Evolutionary conservation across 2,888 invertebrate genomes (phyloP).

Genomic region (Corbicula japonica): DNA sequence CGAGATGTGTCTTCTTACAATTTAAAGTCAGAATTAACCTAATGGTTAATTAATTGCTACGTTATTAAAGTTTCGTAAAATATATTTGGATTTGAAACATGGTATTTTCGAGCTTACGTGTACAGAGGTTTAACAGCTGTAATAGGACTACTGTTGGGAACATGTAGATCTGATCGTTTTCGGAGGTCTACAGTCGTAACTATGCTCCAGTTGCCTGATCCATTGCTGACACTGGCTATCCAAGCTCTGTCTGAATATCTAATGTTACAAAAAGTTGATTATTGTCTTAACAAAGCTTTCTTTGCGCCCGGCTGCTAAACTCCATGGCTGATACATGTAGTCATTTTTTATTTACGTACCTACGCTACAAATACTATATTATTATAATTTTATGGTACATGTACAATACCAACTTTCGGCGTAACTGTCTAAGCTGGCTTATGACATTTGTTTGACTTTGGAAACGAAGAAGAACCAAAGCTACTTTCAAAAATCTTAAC

Average conservation of each 20-base stretch:
- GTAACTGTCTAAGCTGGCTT: too few species aligned
- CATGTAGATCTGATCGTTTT: conserved; percentile 62
- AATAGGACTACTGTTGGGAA: conserved; percentile 69
- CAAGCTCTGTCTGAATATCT: conserved; percentile 9
- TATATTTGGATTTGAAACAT: background rate
- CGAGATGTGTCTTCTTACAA: too few species aligned
- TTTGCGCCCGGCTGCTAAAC: background rate
- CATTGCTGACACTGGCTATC: conserved; percentile 1
- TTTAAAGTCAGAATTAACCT: too few species aligned
- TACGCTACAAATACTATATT: too few species aligned
- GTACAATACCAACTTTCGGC: too few species aligned
- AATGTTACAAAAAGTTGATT: background rate
- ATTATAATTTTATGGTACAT: too few species aligned
- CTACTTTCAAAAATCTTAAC: too few species aligned
- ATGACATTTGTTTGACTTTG: too few species aligned
- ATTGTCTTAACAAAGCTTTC: background rate
- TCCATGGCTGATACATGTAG: too few species aligned
- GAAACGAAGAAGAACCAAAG: too few species aligned
- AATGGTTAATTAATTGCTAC: too few species aligned
- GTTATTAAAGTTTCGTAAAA: background rate
- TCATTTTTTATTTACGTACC: too few species aligned
- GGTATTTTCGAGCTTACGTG: conserved; percentile 55
- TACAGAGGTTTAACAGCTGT: conserved; percentile 66
- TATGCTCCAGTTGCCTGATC: conserved; percentile 50
- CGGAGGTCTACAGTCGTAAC: conserved; percentile 62